These are phyloP conservation scores for Chaetops frenatus DNA, from an alignment of 2,113 vertebrate species.

Conservation along the genomic window DNA sequence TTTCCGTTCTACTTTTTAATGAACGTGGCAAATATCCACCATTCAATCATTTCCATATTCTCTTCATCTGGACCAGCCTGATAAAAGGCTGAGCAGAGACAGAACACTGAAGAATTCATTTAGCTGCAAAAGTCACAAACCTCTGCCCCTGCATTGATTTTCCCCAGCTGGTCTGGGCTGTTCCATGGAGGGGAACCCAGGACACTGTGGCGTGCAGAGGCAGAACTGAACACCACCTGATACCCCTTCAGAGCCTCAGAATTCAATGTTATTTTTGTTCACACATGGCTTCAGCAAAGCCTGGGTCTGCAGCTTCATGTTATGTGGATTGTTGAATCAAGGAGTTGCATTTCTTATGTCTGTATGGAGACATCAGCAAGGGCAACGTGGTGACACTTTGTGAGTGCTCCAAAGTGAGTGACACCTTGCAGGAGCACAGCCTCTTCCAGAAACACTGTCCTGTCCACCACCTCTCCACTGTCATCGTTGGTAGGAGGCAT, in stretches of 20 bases:
- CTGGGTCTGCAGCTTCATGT: neutral
- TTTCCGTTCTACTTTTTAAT: neutral
- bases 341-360: neutral
- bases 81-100: neutral
- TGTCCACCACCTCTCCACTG: fast-evolving
- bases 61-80: neutral
- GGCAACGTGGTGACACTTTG: neutral
- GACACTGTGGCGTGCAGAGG: neutral
- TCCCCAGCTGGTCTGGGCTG: neutral
- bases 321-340: neutral
- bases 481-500: neutral
- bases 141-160: neutral
- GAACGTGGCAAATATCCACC: neutral
- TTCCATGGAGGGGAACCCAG: fast-evolving
- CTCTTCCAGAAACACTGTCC: neutral
- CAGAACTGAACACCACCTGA: neutral
- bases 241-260: neutral
- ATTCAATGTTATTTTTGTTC: neutral
- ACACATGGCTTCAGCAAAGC: neutral
- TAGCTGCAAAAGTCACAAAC: neutral
- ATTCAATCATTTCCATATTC: neutral
- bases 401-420: neutral
- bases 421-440: neutral
- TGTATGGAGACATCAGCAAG: neutral
- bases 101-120: neutral